These are phyloP conservation scores for Alosa alosa DNA, from an alignment of 2,113 vertebrate species.

Conservation along the genomic window DNA sequence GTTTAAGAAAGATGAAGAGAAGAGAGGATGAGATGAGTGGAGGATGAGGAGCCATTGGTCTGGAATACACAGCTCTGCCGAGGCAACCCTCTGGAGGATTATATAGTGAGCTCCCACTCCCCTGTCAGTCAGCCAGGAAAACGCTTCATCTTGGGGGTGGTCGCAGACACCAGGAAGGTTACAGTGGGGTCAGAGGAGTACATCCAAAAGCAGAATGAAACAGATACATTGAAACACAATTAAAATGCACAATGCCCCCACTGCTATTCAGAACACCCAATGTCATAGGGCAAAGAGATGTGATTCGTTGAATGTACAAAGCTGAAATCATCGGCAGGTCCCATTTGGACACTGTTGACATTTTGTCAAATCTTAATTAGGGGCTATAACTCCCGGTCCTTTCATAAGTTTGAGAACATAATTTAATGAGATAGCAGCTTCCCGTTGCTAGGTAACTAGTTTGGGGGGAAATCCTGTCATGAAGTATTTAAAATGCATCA, in stretches of 20 bases:
- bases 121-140: background rate
- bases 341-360: slow-evolving; percentile 17
- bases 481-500: slow-evolving; percentile 69
- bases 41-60: background rate
- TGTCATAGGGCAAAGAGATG: background rate
- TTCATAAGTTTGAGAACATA: slow-evolving; percentile 48
- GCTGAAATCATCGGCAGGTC: slow-evolving; percentile 29
- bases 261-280: background rate
- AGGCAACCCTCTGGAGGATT: background rate
- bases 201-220: background rate
- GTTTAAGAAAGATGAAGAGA: background rate
- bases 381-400: slow-evolving; percentile 50
- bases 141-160: background rate
- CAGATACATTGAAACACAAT: background rate
- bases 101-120: background rate
- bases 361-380: slow-evolving; percentile 51
- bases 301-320: background rate
- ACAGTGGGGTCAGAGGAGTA: background rate
- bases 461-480: slow-evolving; percentile 68
- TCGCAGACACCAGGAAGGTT: background rate
- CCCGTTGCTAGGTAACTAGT: slow-evolving; percentile 78
- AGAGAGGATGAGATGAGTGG: background rate
- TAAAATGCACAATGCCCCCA: background rate
- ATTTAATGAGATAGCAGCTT: slow-evolving; percentile 57
- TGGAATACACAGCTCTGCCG: background rate